Conservation (phyloP, 2,113 vertebrate genomes). For the Syngnathus typhle region DNA sequence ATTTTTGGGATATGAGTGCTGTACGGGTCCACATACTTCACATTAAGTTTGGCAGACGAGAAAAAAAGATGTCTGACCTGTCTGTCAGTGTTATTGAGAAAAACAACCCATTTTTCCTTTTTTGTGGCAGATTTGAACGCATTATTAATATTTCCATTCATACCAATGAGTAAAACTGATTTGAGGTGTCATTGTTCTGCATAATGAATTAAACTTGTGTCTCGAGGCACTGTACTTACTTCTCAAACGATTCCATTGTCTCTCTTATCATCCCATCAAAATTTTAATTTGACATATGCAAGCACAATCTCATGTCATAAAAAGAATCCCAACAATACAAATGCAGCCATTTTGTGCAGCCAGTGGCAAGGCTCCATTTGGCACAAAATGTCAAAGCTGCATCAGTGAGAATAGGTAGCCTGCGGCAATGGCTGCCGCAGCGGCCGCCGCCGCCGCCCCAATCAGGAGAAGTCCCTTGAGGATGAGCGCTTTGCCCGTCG, state of each 20-base stretch:
- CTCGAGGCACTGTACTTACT: neutral
- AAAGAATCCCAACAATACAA: neutral
- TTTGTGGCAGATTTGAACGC: too few species aligned
- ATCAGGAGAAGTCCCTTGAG: neutral
- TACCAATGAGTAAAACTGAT: too few species aligned
- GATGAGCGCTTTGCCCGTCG: neutral
- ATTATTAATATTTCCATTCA: too few species aligned
- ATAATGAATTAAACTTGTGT: neutral
- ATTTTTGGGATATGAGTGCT: too few species aligned
- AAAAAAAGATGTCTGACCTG: too few species aligned
- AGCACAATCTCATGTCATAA: neutral
- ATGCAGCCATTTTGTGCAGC: neutral
- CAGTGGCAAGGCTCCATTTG: neutral
- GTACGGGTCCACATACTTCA: too few species aligned
- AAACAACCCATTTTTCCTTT: too few species aligned
- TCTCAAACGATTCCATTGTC: neutral
- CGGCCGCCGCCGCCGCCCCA: neutral
- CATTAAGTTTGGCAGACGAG: too few species aligned
- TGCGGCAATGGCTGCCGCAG: neutral
- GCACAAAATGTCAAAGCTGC: neutral
- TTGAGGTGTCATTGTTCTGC: too few species aligned
- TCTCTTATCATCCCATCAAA: neutral
- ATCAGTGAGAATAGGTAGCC: neutral
- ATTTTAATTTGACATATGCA: neutral
- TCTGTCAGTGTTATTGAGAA: too few species aligned